These are phyloP conservation scores for Drosophila seguyi DNA, from an alignment of 1,140 invertebrate species.

Conservation along the genomic window DNA sequence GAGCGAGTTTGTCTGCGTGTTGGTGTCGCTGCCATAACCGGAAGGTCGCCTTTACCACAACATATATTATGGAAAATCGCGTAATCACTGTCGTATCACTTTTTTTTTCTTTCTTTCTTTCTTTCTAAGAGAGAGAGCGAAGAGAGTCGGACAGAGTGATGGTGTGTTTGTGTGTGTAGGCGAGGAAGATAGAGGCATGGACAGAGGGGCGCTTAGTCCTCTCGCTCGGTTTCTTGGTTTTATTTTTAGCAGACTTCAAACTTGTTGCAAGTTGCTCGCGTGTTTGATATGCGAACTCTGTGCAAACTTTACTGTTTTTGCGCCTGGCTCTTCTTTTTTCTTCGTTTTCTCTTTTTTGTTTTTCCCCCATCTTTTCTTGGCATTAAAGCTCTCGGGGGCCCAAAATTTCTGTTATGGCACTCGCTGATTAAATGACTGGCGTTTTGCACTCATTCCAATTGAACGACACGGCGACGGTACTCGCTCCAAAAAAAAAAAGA, in stretches of 20 bases:
- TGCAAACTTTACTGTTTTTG: conserved; percentile 54
- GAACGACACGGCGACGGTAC: conserved; percentile 15
- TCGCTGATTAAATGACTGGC: conserved; percentile 55
- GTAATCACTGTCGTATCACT: conserved; percentile 83
- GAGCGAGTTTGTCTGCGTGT: conserved; percentile 20
- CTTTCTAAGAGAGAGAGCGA: conserved; percentile 23
- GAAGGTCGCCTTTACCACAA: conserved; percentile 83
- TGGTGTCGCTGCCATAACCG: conserved; percentile 70
- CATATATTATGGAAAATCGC: conserved; percentile 84
- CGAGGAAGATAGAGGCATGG: background rate
- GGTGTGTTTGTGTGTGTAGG: background rate
- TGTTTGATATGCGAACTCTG: conserved; percentile 65
- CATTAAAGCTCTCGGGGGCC: conserved; percentile 44
- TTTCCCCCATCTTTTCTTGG: conserved; percentile 20
- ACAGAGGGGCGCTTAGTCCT: conserved; percentile 9
- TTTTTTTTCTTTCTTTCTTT: conserved; percentile 51
- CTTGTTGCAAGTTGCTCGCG: conserved; percentile 75
- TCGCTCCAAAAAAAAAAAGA: conserved; percentile 17
- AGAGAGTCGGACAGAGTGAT: conserved; percentile 1
- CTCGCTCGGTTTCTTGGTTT: conserved; percentile 44
- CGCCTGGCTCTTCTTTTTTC: conserved; percentile 3
- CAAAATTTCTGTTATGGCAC: conserved; percentile 43
- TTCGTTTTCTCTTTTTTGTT: conserved; percentile 1
- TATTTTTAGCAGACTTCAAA: conserved; percentile 80
- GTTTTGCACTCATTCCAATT: conserved; percentile 49